phyloP scores from a whole-genome alignment of 2,888 invertebrate species.

The Pyralis farinalis region DNA sequence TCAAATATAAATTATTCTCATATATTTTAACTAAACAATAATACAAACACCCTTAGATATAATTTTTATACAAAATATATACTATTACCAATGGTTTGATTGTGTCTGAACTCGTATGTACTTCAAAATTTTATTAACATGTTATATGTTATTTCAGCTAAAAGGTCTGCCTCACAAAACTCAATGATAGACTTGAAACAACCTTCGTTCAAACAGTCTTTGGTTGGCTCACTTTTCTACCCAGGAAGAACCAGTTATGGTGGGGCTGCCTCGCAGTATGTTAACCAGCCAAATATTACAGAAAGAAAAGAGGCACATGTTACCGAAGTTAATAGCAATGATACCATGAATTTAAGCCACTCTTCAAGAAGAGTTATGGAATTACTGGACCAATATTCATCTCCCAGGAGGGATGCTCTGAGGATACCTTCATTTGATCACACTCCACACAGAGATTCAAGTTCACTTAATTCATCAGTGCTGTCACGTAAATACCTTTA shows the following conservation, averaged over 20 bases:
- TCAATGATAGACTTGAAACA: constrained; percentile 49
- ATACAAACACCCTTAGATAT: too few species aligned
- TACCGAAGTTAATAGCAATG: constrained; percentile 30
- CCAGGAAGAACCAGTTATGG: constrained; percentile 88
- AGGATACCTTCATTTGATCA: constrained; percentile 82
- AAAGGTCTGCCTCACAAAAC: constrained; percentile 50
- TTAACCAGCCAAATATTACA: constrained; percentile 55
- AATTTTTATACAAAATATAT: too few species aligned
- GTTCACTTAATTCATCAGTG: constrained; percentile 12
- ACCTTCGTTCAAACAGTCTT: constrained; percentile 51
- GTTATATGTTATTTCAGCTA: constrained; percentile 44
- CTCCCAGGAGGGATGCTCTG: constrained; percentile 89
- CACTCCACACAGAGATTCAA: constrained; percentile 23
- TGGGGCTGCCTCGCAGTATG: constrained; percentile 83
- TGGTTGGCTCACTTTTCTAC: constrained; percentile 86
- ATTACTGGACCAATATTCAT: constrained; percentile 90
- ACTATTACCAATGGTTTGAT: too few species aligned
- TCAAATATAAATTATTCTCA: too few species aligned
- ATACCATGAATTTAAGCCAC: background rate
- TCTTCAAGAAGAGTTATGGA: constrained; percentile 82
- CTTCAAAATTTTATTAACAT: too few species aligned
- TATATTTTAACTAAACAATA: too few species aligned
- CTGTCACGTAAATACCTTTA: background rate
- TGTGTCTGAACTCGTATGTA: too few species aligned
- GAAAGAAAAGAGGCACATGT: constrained; percentile 38